A percentile compares a stretch with the other conserved stretches of the same genome.
Evolutionary conservation across 2,797 vertebrate species (phyloP).

Genomic region (Helicolenus hilgendorfi): DNA sequence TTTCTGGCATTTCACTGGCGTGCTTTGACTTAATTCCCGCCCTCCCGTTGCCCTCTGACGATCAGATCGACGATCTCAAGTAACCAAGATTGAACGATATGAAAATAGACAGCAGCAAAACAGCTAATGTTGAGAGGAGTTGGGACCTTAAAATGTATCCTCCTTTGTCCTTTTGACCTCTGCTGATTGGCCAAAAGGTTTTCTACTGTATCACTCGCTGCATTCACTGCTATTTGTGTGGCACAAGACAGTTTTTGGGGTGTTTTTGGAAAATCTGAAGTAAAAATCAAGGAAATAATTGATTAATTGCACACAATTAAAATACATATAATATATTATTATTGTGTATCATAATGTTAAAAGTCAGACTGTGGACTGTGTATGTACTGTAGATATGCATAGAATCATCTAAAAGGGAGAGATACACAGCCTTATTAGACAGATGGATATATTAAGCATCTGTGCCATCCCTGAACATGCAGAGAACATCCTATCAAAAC

Average conservation of each 20-base stretch:
- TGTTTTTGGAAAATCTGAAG: neutral
- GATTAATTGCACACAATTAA: neutral
- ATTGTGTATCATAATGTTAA: neutral
- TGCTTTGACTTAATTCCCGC: too few species aligned
- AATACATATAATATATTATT: neutral
- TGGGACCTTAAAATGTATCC: neutral
- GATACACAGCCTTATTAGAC: neutral
- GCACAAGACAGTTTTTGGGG: neutral
- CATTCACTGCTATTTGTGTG: neutral
- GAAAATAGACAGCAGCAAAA: too few species aligned
- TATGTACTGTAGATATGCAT: neutral
- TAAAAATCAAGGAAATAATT: neutral
- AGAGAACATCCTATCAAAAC: conserved; percentile 18
- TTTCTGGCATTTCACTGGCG: too few species aligned
- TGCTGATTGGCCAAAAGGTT: neutral
- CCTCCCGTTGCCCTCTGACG: too few species aligned
- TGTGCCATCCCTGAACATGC: neutral
- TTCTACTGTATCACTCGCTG: too few species aligned
- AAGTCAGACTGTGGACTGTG: neutral
- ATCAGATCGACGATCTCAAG: too few species aligned
- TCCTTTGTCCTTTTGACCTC: neutral
- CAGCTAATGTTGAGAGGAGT: neutral
- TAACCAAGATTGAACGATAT: too few species aligned
- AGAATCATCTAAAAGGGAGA: neutral
- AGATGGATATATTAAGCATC: neutral